A percentile compares a stretch with the other conserved stretches of the same genome.
Evolutionary conservation across 2,797 vertebrate species (phyloP).

Genomic region (Chelonia mydas): DNA sequence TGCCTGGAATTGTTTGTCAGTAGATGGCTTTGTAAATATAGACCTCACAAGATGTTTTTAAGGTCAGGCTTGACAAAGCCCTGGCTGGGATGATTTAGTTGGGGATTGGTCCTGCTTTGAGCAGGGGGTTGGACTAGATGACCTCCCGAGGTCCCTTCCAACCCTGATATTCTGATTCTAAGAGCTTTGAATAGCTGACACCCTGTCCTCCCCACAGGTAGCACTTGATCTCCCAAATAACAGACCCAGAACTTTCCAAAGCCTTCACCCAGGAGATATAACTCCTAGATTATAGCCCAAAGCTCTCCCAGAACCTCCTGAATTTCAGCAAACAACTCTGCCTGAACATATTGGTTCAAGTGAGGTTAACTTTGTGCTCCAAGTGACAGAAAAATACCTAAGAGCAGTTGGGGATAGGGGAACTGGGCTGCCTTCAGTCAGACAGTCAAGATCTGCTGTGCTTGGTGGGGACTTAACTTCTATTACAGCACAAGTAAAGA

Average conservation of each 20-base stretch:
- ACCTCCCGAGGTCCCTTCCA: no score
- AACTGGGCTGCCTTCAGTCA: not conserved
- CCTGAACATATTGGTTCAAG: not conserved
- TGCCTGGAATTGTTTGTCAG: not conserved
- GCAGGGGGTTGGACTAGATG: no score
- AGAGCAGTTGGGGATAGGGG: fast-evolving
- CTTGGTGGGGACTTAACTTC: not conserved
- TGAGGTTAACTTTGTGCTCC: not conserved
- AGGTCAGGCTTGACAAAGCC: no score
- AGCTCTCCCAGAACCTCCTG: not conserved
- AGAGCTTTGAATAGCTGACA: not conserved
- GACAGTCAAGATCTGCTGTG: fast-evolving
- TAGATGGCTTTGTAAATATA: not conserved
- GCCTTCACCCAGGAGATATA: not conserved
- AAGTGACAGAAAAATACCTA: not conserved
- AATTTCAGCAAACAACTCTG: not conserved
- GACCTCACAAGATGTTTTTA: not conserved
- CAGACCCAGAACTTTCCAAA: not conserved
- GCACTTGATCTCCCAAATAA: not conserved
- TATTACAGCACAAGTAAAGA: not conserved
- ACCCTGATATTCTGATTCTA: no score
- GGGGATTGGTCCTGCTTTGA: no score
- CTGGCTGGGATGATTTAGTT: no score
- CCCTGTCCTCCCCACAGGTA: not conserved
- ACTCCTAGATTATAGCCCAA: not conserved